Evolutionary conservation across 2,113 vertebrate genomes (phyloP), one percentile per base, ranked within the genome.

Genomic region (Hyperopisus bebe): DNA sequence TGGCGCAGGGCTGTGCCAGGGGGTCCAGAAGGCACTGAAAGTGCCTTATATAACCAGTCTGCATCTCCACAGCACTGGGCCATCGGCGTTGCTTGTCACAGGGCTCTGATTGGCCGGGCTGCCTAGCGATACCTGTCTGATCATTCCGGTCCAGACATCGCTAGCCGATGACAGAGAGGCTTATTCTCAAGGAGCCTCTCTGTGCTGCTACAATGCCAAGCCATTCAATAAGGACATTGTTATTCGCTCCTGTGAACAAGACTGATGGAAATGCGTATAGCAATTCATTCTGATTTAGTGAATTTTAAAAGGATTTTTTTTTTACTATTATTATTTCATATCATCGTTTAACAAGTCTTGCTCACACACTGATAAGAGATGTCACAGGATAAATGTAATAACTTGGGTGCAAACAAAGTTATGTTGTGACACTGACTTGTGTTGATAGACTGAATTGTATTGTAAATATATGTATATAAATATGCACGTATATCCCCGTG

Each of bases 1-100:
- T 9, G 55, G 55, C 8, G 3, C 58, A 3, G 7, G 62, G 62
- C n/a, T 31, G 10, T 19, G 74, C 35, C 6, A 6, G 31, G 17
- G 35, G 74, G 15, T 8, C 0, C 27, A 13, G 27, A 70, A 5
- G 35, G 27, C 1, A 44, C 19, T 15, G 82, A 86, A 50, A 58
- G 62, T 46, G 46, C 53, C 17, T 90, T 90, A 90, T 13, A 50
- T 87, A 90, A 88, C 86, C 21, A 10, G 62, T 9, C 27, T 87
- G 84, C 48, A 15, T 50, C 62, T 77, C 48, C 31, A 55, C 35
- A 24, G 15, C 74, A 42, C 89, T 7, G 8, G 15, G 13, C 7
- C 70, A 51, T 87, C n/a, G 35, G 17, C 89, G 48, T 2, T 51
- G n/a, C 19, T n/a, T 10, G 39, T 48, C 27, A 27, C 44, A 66